Base-by-base conservation (phyloP, 2,888 invertebrate genomes). In the Brachypterus glaber region DNA sequence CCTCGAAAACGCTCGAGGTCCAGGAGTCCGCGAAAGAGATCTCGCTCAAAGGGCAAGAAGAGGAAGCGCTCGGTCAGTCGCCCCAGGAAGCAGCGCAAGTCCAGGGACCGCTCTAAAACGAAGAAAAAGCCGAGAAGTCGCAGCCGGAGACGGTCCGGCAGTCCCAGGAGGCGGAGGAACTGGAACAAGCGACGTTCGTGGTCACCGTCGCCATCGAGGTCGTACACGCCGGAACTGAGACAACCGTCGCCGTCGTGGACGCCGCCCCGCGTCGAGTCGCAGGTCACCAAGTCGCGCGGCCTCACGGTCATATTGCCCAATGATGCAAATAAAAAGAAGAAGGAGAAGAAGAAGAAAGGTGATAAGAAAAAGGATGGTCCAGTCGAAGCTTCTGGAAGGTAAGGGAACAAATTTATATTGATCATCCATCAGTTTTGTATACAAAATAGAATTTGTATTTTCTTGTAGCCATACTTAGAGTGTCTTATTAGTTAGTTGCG, bases 261-360 rank as follows among this genome's bases (percentile, higher is more conserved):
- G 12, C 79, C 81, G 11, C 78, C 78, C 0, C 51, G 71, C 16
- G 52, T 67, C 16, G 58, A 57, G 62, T 65, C 41, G 1, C 44
- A 46, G 0, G 55, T 55, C 7, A 63, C 67, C 4, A 60, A 59
- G 47, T 70, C 69, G 3, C 71, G 69, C 3, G 71, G 71, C 54
- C 53, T 76, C 40, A 74, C 73, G 0, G 76, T 76, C 1, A 75
- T 74, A 39, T 57, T 77, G 2, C 71, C 74, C 1, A 76, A 75
- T 47, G 72, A 76, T 55, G 68, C 73, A 29, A 67, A 37, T 58
- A 74, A 61, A 59, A 73, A 69, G 50, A 69, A 68, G 44, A 67
- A 63, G 46, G 67, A 67, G 48, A 65, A 65, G 50, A 57, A 53
- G 48, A 64, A 55, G 50, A 67, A 68, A 39, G 60, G 56, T 41